These are phyloP conservation scores for Lagodon rhomboides DNA, from an alignment of 2,797 vertebrate genomes.

Conservation along the genomic window DNA sequence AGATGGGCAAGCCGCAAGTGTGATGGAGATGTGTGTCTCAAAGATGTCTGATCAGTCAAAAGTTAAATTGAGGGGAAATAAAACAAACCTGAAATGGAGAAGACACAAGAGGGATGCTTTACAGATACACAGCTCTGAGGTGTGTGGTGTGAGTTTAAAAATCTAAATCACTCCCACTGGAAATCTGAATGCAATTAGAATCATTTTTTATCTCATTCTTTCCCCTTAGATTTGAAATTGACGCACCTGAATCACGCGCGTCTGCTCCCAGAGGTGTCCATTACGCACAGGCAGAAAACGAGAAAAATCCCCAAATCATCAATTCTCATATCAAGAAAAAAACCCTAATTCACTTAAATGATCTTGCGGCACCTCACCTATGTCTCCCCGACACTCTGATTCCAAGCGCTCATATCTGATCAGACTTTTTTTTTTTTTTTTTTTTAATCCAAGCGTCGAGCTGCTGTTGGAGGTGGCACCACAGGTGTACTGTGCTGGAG, in stretches of 20 bases:
- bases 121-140: background rate
- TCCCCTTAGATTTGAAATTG: constrained; percentile 4
- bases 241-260: constrained; percentile 61
- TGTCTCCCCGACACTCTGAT: constrained; percentile 50
- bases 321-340: too few relatives aligned
- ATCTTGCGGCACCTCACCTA: constrained; percentile 62
- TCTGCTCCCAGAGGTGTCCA: constrained; percentile 39
- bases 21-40: background rate
- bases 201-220: background rate
- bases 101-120: background rate
- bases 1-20: background rate
- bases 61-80: constrained; percentile 54
- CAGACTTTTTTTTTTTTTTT: constrained; percentile 3
- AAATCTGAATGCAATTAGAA: background rate
- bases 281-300: constrained; percentile 50
- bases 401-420: constrained; percentile 62
- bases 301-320: background rate
- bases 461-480: constrained; percentile 12
- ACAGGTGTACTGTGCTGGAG: constrained; percentile 53
- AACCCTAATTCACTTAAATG: background rate
- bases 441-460: constrained; percentile 41
- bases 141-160: too few relatives aligned
- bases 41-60: constrained; percentile 35
- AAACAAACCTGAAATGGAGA: background rate
- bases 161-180: background rate